Conservation (phyloP, 2,888 invertebrate genomes). For the Poecilus cupreus region DNA sequence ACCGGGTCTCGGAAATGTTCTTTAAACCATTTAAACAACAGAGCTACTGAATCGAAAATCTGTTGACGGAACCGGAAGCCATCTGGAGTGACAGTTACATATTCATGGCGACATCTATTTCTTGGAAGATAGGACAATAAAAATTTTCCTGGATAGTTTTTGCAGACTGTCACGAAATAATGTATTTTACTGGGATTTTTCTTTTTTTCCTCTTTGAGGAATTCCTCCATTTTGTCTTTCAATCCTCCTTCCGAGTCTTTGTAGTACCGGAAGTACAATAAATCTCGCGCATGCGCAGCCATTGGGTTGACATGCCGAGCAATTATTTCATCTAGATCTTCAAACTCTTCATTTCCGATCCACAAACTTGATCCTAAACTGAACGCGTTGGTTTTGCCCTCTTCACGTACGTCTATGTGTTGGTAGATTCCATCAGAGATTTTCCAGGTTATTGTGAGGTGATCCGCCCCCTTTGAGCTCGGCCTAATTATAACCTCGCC, state of each 20-base stretch:
- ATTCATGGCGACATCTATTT: conserved; percentile 91
- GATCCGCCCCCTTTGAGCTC: conserved; percentile 96
- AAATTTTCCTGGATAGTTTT: conserved; percentile 93
- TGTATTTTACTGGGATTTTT: conserved; percentile 92
- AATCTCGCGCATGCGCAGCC: conserved; percentile 94
- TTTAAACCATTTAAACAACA: conserved; percentile 96
- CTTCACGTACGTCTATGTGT: conserved; percentile 96
- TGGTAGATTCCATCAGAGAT: conserved; percentile 95
- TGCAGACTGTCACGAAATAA: conserved; percentile 89
- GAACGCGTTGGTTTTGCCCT: conserved; percentile 97
- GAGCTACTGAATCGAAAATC: conserved; percentile 87
- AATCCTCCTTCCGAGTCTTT: conserved; percentile 85
- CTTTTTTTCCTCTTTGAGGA: conserved; percentile 90
- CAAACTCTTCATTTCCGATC: conserved; percentile 95
- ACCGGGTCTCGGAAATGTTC: conserved; percentile 96
- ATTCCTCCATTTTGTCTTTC: conserved; percentile 91
- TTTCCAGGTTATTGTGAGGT: conserved; percentile 99
- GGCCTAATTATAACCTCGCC: conserved; percentile 98
- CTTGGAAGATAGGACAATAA: conserved; percentile 94
- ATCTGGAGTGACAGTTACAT: conserved; percentile 91
- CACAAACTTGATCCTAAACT: conserved; percentile 91
- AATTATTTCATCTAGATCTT: conserved; percentile 99
- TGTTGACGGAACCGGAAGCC: conserved; percentile 94
- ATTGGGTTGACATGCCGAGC: conserved; percentile 97
- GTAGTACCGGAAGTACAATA: conserved; percentile 94